A percentile compares a stretch with the other conserved stretches of the same genome.
These are phyloP conservation scores for Aplysina aerophoba DNA, from an alignment of 37 sponge, comb jelly and placozoan genomes.

Conservation along the genomic window DNA sequence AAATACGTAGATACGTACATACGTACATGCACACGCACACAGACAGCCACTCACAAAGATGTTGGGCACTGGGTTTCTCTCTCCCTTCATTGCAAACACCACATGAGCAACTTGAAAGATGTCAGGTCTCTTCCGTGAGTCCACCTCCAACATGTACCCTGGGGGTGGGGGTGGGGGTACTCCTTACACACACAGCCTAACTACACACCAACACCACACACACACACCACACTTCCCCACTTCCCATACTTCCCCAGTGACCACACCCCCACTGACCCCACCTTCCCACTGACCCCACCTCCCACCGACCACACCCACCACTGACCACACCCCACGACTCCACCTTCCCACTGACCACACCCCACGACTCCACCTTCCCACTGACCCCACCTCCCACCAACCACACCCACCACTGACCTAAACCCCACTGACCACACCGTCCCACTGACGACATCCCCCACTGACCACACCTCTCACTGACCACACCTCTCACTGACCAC, in stretches of 20 bases:
- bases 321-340: too few relatives aligned
- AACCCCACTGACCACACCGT: too few relatives aligned
- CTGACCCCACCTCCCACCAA: background rate
- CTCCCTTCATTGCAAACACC: conserved; percentile 26
- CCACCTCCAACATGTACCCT: conserved; percentile 74
- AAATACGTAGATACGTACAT: too few relatives aligned
- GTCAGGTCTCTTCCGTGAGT: conserved; percentile 59
- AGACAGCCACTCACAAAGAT: conserved; percentile 63
- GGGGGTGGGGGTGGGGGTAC: background rate
- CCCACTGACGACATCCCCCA: too few relatives aligned
- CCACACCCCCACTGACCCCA: too few relatives aligned
- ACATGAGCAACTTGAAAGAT: conserved; percentile 76
- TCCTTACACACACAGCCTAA: background rate
- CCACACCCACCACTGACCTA: too few relatives aligned
- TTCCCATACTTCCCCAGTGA: too few relatives aligned
- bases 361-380: conserved; percentile 23
- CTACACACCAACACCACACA: background rate
- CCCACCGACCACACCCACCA: too few relatives aligned
- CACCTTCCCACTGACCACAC: background rate
- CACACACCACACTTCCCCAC: background rate
- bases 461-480: too few relatives aligned
- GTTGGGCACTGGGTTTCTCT: conserved; percentile 51
- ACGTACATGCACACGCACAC: background rate
- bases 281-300: too few relatives aligned
- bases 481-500: too few relatives aligned